Conservation (phyloP, 2,797 vertebrate species). For the Lerista edwardsae region DNA sequence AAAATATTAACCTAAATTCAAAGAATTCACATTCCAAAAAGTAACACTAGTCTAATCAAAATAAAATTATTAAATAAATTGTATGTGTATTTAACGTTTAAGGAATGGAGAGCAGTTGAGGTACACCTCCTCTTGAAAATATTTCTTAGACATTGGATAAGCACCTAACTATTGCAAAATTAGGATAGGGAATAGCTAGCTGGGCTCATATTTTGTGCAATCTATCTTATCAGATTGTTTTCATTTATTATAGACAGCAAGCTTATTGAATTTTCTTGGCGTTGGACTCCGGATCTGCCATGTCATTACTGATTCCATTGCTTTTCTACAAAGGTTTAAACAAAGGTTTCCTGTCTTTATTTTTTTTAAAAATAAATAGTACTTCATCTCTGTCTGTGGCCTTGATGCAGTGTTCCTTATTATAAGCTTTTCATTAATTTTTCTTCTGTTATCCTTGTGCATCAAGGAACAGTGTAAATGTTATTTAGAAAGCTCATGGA, state of each 20-base stretch:
- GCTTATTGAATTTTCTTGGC: constrained; percentile 5
- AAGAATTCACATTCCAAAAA: not conserved
- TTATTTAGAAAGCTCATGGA: not conserved
- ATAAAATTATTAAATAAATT: not conserved
- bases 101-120: not conserved
- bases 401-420: constrained; percentile 19
- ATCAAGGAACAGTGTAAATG: not conserved
- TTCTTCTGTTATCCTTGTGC: not conserved
- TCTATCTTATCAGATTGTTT: constrained; percentile 13
- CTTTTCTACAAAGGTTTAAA: not conserved
- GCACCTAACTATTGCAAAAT: not conserved
- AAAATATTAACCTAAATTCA: constrained; percentile 11
- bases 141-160: not conserved
- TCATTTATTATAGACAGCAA: constrained; percentile 12
- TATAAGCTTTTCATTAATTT: constrained; percentile 9
- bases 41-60: constrained; percentile 1
- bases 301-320: not conserved
- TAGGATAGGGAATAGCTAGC: no score
- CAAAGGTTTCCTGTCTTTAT: not conserved
- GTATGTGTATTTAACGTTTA: not conserved
- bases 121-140: not conserved
- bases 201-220: no score
- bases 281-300: not conserved
- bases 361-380: not conserved
- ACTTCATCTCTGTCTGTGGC: not conserved